Base-by-base conservation (phyloP, 2,888 invertebrate genomes). In the Chaetogeoica ovagalla region DNA sequence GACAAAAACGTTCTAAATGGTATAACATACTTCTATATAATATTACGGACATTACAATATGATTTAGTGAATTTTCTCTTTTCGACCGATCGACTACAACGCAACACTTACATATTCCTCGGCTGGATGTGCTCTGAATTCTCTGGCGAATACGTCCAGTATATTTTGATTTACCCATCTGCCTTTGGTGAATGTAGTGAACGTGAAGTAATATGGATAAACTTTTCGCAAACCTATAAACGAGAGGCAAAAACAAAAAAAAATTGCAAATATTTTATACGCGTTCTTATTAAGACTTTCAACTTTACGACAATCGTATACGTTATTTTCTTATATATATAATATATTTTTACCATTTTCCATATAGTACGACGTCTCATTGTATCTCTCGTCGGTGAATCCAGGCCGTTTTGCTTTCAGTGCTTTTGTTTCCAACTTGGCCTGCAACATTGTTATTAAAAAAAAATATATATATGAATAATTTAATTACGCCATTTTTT, bases 151-250 rank as follows among this genome's bases (percentile, higher is more conserved):
- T 37, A 98, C 95, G 85, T 97, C 96, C 83, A 95, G 89, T 84
- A 98, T 93, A 86, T 93, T 93, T 87, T 95, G 94, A 6, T 96
- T 97, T 5, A 96, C 95, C 97, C 97, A 98, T 84, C 97, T 90
- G 13, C 96, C 96, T 88, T 98, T 98, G 82, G 96, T 96, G 88
- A 95, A 97, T 60, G 97, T 96, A 83, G 95, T 94, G 88, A 97
- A 98, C 82, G 95, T 96, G 89, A 96, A 98, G 88, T 95, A 95
- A 88, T 98, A 98, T 0, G 98, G 98, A 87, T 96, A 96, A 3
- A 98, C 97, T 89, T 98, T 97, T 84, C 97, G 90, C 84, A 97
- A 90, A 84, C 96, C 96, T 95, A 30, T 30, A 87, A 82, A 83
- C 82, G 59, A 62, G 17, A 37, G 55, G n/a, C n/a, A n/a, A n/a